Evolutionary conservation across 2,888 invertebrate species (phyloP), one percentile per base, ranked within the genome.

Genomic region (Tortricodes alternella): DNA sequence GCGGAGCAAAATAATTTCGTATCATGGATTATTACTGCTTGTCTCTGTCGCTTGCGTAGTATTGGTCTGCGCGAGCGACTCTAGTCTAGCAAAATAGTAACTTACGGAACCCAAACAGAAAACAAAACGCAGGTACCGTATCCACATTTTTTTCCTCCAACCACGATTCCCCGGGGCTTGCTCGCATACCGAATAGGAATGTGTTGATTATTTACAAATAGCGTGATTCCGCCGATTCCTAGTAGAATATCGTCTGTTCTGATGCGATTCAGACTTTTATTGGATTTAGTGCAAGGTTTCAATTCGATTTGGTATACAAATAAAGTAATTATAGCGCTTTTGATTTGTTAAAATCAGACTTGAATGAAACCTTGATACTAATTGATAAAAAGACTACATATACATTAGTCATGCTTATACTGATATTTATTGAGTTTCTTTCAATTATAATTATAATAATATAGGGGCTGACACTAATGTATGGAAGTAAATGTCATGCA

Each of bases 171-270:
- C 68, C 50, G 44, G 62, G 66, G 73, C 58, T 59, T 57, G 67
- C 53, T 65, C 65, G 62, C 63, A 62, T 61, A 66, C 59, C 59
- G 81, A 80, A 80, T 81, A 80, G 71, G 74, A 81, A 81, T 80
- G 74, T 70, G 72, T 75, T 77, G 80, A 79, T 81, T 81, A 80
- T 78, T 80, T 80, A 78, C 76, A 75, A 79, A 80, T 76, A 74
- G 78, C 70, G 60, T 62, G 68, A 73, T 78, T 75, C 55, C 73
- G 70, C 7, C 76, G 77, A 80, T 81, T 74, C 74, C 70, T 67
- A 64, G 70, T 57, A 70, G 65, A 70, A 68, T 74, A 74, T 73
- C 71, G 72, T 71, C 63, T 61, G 62, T 61, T 38, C 50, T 55
- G 55, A 49, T 49, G 55, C 27, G 48, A 55, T 49, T 37, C 48